Evolutionary conservation across 2,113 vertebrate species (phyloP), one percentile per base, ranked within the genome.

Genomic region (Albula goreensis): DNA sequence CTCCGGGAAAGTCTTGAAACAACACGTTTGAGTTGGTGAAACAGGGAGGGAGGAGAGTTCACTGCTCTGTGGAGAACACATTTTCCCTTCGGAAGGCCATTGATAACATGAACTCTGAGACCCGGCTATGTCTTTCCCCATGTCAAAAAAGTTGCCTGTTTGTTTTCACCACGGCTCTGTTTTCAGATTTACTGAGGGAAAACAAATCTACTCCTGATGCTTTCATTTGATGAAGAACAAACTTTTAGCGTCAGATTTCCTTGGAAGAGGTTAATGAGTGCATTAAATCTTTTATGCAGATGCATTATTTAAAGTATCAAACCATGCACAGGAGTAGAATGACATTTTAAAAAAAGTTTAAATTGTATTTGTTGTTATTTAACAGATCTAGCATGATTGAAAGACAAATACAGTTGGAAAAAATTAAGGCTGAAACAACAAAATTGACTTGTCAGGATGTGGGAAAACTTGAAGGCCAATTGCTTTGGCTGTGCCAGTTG

Each of bases 1-100:
- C 90, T 92, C 83, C 87, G 90, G 93, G 92, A 94, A 93, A 86
- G 89, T 91, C 90, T 93, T 93, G 87, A 92, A 93, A 92, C 84
- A 91, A 92, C 91, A 93, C 88, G 83, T 82, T 92, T 91, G 87
- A 77, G 85, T 17, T 49, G 83, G 85, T 57, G 52, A 85, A 88
- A 80, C 83, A 70, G 52, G 50, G 78, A 50, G 87, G 48, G 70
- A 83, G 87, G 85, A 56, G 84, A 85, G 85, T 87, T 80, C 80
- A 66, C 19, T 70, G 77, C 51, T 31, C 63, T 57, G 77, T 41
- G 85, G 51, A 52, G 49, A 78, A 53, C 56, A 19, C 5, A 15
- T n/a, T 50, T 15, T 85, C n/a, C 70, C 25, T 31, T 49, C 31
- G 78, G n/a, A 80, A 79, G 78, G 52, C 51, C 31, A 57, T 52